Conservation (phyloP, 1,140 invertebrate genomes). For the Listronotus oregonensis region DNA sequence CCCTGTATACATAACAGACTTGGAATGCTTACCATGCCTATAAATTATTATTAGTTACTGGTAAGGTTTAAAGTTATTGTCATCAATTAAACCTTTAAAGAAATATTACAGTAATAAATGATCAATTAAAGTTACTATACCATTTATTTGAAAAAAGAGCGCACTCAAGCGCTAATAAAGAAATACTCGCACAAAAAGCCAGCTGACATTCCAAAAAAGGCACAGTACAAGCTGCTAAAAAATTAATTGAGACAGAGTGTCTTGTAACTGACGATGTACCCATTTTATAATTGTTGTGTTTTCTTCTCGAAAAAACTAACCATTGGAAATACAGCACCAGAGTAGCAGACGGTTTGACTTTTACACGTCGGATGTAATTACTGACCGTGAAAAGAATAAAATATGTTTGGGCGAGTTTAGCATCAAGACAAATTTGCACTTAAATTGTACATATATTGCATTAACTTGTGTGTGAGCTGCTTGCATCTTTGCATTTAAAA, state of each 20-base stretch:
- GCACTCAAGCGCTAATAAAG: neutral
- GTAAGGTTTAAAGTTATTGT: no score
- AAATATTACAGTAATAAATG: no score
- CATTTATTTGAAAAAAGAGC: neutral
- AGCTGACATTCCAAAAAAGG: neutral
- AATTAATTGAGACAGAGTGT: conserved; percentile 12
- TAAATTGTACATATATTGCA: no score
- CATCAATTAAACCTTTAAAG: no score
- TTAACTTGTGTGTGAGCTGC: no score
- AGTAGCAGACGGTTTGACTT: conserved; percentile 5
- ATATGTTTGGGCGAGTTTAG: no score
- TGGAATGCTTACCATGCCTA: no score
- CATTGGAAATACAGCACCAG: neutral
- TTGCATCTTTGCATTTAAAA: no score
- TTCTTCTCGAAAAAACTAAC: conserved; percentile 5
- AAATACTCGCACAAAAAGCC: neutral
- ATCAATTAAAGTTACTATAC: no score
- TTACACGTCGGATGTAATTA: conserved; percentile 10
- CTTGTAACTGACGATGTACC: conserved; percentile 1
- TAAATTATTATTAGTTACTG: no score
- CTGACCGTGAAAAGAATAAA: neutral
- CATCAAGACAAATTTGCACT: no score
- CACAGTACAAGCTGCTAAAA: neutral
- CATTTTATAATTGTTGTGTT: conserved; percentile 9
- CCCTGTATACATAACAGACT: no score